phyloP scores from a whole-genome alignment of 2,797 vertebrate species.

The Coracias cyanogaster region DNA sequence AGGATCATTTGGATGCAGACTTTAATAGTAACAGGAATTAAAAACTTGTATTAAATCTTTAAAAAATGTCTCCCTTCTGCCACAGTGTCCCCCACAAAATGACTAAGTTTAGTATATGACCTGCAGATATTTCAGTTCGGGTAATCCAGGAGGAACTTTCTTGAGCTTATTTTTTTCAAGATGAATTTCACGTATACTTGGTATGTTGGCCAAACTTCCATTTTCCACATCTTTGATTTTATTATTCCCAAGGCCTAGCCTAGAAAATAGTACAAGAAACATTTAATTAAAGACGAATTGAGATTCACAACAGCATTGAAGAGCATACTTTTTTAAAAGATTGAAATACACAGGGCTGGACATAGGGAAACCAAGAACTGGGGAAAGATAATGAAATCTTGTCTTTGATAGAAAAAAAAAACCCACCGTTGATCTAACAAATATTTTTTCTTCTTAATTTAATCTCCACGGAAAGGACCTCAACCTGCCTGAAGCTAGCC shows the following conservation, averaged over 20 bases:
- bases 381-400: neutral
- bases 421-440: neutral
- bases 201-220: constrained; percentile 88
- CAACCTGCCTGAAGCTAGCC: neutral
- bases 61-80: neutral
- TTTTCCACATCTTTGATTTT: constrained; percentile 95
- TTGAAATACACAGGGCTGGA: neutral
- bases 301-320: neutral
- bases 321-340: neutral
- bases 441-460: neutral
- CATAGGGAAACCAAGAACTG: neutral
- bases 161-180: constrained; percentile 94
- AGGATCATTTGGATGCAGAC: neutral
- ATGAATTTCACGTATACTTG: constrained; percentile 90
- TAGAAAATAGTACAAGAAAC: constrained; percentile 72
- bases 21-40: neutral
- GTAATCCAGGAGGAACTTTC: constrained; percentile 90
- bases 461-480: neutral
- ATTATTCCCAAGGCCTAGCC: constrained; percentile 92
- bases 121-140: constrained; percentile 91
- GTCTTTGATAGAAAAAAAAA: neutral
- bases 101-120: constrained; percentile 68
- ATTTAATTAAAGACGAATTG: neutral
- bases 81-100: neutral
- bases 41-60: neutral